Conservation (phyloP, 1,140 invertebrate species). For the Lucilia sericata region DNA sequence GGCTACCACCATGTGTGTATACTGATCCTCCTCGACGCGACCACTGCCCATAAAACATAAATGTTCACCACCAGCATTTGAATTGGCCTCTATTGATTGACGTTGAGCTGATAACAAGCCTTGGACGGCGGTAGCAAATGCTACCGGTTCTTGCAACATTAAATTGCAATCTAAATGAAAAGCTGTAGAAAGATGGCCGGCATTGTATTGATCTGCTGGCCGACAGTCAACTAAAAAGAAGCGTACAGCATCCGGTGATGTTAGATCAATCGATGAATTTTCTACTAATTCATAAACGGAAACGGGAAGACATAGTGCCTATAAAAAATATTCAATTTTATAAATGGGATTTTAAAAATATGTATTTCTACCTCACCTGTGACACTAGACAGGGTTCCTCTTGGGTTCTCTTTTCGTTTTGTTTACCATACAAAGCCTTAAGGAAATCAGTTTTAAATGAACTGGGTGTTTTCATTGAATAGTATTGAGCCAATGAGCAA, state of each 20-base stretch:
- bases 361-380: slow-evolving; percentile 47
- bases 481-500: slow-evolving; percentile 95
- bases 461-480: slow-evolving; percentile 89
- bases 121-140: slow-evolving; percentile 95
- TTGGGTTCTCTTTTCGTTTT: slow-evolving; percentile 56
- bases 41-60: slow-evolving; percentile 97
- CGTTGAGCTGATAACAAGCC: slow-evolving; percentile 90
- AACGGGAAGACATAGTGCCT: slow-evolving; percentile 94
- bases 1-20: slow-evolving; percentile 98
- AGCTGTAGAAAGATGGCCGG: slow-evolving; percentile 94
- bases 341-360: not conserved
- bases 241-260: slow-evolving; percentile 74
- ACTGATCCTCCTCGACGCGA: slow-evolving; percentile 94
- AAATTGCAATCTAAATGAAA: slow-evolving; percentile 98
- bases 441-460: slow-evolving; percentile 87
- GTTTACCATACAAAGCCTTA: slow-evolving; percentile 69
- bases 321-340: not conserved
- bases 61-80: slow-evolving; percentile 93
- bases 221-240: slow-evolving; percentile 98
- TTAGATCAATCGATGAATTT: slow-evolving; percentile 77
- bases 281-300: slow-evolving; percentile 88
- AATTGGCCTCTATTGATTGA: slow-evolving; percentile 89
- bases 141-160: slow-evolving; percentile 95
- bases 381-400: slow-evolving; percentile 62
- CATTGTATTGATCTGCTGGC: slow-evolving; percentile 96